Conservation (phyloP, 2,888 invertebrate genomes). For the Nipponacmea schrenckii region DNA sequence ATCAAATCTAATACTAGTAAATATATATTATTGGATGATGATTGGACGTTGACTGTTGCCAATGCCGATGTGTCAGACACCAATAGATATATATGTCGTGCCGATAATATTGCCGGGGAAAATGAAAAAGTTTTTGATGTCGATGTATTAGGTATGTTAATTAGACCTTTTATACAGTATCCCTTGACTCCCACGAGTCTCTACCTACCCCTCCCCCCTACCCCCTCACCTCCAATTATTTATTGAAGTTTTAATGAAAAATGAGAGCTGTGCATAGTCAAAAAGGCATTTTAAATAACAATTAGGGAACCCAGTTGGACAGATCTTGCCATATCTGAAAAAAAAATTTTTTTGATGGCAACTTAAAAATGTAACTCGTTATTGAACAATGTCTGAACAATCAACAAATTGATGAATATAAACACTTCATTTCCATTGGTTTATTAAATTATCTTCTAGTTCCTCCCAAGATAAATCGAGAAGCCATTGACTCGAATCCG, state of each 20-base stretch:
- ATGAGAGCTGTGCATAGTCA: neutral
- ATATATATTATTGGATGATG: constrained; percentile 46
- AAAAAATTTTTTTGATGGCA: too few species aligned
- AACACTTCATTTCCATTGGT: too few species aligned
- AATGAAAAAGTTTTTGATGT: constrained; percentile 67
- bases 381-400: too few species aligned
- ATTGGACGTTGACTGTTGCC: constrained; percentile 51
- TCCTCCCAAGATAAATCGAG: constrained; percentile 54
- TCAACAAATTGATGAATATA: too few species aligned
- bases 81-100: constrained; percentile 67
- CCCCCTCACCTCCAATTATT: too few species aligned
- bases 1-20: constrained; percentile 38
- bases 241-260: neutral
- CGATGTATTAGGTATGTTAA: constrained; percentile 72
- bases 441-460: constrained; percentile 44
- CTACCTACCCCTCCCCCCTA: too few species aligned
- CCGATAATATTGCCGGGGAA: constrained; percentile 69
- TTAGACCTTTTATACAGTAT: neutral
- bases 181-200: too few species aligned
- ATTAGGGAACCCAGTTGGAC: too few species aligned
- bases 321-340: too few species aligned
- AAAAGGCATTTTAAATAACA: too few species aligned
- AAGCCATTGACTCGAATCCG: constrained; percentile 42
- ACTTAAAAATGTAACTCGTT: too few species aligned
- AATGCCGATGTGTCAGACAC: constrained; percentile 49